phyloP scores from a whole-genome alignment of 2,113 vertebrate species.

The Heterotis niloticus region DNA sequence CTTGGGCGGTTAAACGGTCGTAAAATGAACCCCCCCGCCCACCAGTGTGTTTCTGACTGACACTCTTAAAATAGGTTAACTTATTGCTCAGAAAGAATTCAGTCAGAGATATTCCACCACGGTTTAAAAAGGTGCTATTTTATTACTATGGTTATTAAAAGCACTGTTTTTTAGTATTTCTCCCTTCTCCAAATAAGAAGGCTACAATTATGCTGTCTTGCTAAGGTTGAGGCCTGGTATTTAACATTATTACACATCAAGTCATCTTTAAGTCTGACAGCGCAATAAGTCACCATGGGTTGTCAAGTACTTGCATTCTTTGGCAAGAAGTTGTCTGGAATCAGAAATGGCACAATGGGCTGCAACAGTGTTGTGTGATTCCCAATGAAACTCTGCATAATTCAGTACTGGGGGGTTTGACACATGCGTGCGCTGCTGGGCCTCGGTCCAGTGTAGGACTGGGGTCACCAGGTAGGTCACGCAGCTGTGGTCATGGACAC shows the following conservation, averaged over 20 bases:
- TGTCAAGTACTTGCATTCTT: neutral
- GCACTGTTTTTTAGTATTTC: conserved; percentile 29
- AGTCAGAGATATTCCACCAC: too few species aligned
- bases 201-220: too few species aligned
- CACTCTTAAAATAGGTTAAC: too few species aligned
- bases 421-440: neutral
- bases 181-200: neutral
- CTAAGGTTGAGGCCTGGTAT: too few species aligned
- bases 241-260: too few species aligned
- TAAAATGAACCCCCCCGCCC: too few species aligned
- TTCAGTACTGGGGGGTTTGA: neutral
- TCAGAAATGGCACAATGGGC: neutral
- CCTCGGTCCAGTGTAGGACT: neutral
- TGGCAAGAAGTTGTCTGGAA: neutral
- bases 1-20: too few species aligned
- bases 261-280: too few species aligned
- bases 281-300: too few species aligned
- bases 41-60: too few species aligned
- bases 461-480: neutral
- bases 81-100: too few species aligned
- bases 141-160: conserved; percentile 21
- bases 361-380: neutral
- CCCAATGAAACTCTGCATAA: neutral
- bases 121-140: too few species aligned
- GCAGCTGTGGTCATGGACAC: neutral